Base-by-base conservation (phyloP, 1,140 invertebrate species). In the Ips nitidus region DNA sequence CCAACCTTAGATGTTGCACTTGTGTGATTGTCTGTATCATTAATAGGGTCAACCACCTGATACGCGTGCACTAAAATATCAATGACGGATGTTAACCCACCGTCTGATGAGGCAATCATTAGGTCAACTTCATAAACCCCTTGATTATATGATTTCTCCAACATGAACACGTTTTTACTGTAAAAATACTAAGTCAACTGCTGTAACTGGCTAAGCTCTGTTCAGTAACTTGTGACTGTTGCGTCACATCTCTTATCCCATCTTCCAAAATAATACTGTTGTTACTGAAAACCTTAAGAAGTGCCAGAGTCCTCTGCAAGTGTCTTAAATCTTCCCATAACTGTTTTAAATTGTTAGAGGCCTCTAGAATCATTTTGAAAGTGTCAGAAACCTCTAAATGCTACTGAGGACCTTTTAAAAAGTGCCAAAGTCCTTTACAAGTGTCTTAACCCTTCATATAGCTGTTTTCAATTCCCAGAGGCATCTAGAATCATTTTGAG, bases 81-180 rank as follows among this genome's bases (percentile, higher is more conserved):
- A 41, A 56, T 66, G 2, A 75, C 66, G 1, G 73, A 73, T 22
- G 70, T 70, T 52, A 69, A 36, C 47, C 69, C 59, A 7, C 73
- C 69, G 60, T 74, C 73, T 58, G 73, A 71, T 6, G 73, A 67
- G n/a, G 69, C 61, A 5, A 75, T 58, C 62, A 74, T 73, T 4
- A 75, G 53, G 52, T 75, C 74, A 4, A 75, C 73, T 45, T 71
- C 69, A 3, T 53, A 60, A 45, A 72, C 52, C 45, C 70, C 72
- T 6, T 50, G 55, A 50, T 67, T 65, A 4, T 47, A 41, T 22
- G 22, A 41, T 66, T 70, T 75, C 2, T 69, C 64, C 45, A 64
- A 7, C 53, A 75, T 63, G 37, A 45, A 70, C 4, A 74, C 47
- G 55, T 75, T 66, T 66, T 73, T 75, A 6, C 73, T 74, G 69